phyloP scores from a whole-genome alignment of 2,113 vertebrate species.

The Barnardius zonarius region DNA sequence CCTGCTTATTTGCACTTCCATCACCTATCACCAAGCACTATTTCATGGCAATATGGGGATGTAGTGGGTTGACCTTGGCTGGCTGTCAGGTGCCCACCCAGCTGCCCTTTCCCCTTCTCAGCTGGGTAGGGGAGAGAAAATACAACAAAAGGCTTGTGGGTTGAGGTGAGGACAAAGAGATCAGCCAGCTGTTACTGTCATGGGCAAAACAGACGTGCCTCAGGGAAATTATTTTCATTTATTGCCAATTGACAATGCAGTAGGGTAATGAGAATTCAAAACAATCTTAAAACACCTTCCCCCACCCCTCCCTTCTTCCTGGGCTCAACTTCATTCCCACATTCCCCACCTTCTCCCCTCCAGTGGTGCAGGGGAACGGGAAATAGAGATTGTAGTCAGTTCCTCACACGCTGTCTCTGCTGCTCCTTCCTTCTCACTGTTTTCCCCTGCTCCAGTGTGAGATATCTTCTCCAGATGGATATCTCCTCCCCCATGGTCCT shows the following conservation, averaged over 20 bases:
- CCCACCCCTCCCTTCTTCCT: not conserved
- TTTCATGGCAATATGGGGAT: not conserved
- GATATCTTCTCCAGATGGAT: not conserved
- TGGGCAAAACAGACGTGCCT: not conserved
- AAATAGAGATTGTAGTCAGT: not conserved
- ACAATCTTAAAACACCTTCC: not conserved
- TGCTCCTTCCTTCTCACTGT: rapidly evolving
- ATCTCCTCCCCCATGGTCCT: not conserved
- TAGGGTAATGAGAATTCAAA: not conserved
- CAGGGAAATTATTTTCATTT: not conserved
- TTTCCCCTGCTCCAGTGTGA: not conserved
- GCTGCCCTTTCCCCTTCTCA: not conserved
- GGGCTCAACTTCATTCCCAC: not conserved
- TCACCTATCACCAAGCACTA: not conserved
- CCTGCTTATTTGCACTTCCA: not conserved
- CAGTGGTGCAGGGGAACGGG: rapidly evolving
- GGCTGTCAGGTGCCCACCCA: not conserved
- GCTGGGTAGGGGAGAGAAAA: not conserved
- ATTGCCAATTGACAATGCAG: not conserved
- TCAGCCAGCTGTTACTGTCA: not conserved
- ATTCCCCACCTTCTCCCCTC: not conserved
- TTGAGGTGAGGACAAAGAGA: not conserved
- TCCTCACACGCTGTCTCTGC: not conserved
- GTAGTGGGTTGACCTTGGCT: not conserved
- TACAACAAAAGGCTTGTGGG: rapidly evolving